Evolutionary conservation across 2,113 vertebrate genomes (phyloP), one percentile per base, ranked within the genome.

Genomic region (Natator depressus): DNA sequence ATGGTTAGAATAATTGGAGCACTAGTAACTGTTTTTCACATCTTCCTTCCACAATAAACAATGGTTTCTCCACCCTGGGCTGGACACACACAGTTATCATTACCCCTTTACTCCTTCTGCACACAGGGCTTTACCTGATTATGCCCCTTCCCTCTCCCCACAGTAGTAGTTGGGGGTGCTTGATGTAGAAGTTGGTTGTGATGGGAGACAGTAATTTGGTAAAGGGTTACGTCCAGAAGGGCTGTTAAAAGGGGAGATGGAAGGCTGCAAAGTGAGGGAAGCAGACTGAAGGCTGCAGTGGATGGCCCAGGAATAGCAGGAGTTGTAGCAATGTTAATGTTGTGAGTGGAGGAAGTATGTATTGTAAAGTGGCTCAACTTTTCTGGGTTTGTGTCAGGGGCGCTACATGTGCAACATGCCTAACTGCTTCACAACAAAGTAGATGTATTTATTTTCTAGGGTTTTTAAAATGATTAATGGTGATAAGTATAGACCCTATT

Each of bases 21-120:
- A 91, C 91, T 92, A 54, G 82, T 95, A 96, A 93, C 57, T 53
- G 72, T 46, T 13, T 57, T 10, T 5, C 6, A 72, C 54, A 92
- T 83, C 69, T 84, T 87, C 90, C 49, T 85, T 95, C 27, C 84
- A 88, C 81, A 79, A 29, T 0, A 7, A 96, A 62, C 8, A 88
- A 78, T 38, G 2, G 54, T 57, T 91, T 84, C 90, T 86, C 59
- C 35, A 88, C 50, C 10, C 0, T 38, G 35, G 91, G 49, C 17
- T 5, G 49, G 10, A 8, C 35, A 62, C 7, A 16, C 1, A 3
- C 81, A 14, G 11, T 6, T 31, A 65, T 0, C 0, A 5, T 76
- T 20, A 87, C 12, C 29, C 80, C 17, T 59, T 93, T 82, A 46
- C 54, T 5, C 35, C 51, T 82, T 85, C 59, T 1, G 1, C 89